These are phyloP conservation scores for Trissolcus basalis DNA, from an alignment of 1,140 invertebrate species.

Conservation along the genomic window DNA sequence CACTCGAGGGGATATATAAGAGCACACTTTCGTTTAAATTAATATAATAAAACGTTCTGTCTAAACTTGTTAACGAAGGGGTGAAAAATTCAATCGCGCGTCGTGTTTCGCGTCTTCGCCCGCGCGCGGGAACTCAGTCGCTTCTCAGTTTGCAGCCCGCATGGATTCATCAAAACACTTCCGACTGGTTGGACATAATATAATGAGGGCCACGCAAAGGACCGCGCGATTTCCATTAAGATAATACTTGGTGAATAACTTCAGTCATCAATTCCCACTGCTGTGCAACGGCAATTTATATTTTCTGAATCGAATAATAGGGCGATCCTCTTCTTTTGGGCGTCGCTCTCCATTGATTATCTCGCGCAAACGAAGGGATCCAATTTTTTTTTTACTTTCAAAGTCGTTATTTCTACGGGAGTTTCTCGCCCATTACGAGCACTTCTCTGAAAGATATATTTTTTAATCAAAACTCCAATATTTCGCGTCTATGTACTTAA, in stretches of 20 bases:
- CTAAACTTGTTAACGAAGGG: neutral
- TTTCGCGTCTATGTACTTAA: too few relatives aligned
- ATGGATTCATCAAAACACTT: slow-evolving; percentile 23
- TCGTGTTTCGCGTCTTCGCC: slow-evolving; percentile 7
- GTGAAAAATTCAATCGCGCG: slow-evolving; percentile 3
- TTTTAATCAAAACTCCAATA: too few relatives aligned
- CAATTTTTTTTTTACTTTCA: neutral
- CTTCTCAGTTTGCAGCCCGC: slow-evolving; percentile 14
- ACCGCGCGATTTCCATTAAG: slow-evolving; percentile 43
- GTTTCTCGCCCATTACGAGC: neutral
- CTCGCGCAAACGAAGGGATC: neutral
- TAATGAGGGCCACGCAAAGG: slow-evolving; percentile 22
- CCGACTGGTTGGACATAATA: slow-evolving; percentile 26
- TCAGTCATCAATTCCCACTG: slow-evolving; percentile 28
- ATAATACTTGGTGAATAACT: slow-evolving; percentile 46
- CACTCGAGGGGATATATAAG: neutral
- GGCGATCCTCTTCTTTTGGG: neutral
- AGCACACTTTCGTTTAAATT: neutral
- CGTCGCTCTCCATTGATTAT: slow-evolving; percentile 5
- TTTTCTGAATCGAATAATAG: slow-evolving; percentile 25
- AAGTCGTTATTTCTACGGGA: neutral
- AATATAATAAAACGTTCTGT: neutral
- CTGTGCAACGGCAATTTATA: slow-evolving; percentile 27
- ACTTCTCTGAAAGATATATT: too few relatives aligned
- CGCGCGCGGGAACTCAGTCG: neutral